Evolutionary conservation across 2,797 vertebrate species (phyloP), one percentile per base, ranked within the genome.

Genomic region (Gymnothorax reevesii): DNA sequence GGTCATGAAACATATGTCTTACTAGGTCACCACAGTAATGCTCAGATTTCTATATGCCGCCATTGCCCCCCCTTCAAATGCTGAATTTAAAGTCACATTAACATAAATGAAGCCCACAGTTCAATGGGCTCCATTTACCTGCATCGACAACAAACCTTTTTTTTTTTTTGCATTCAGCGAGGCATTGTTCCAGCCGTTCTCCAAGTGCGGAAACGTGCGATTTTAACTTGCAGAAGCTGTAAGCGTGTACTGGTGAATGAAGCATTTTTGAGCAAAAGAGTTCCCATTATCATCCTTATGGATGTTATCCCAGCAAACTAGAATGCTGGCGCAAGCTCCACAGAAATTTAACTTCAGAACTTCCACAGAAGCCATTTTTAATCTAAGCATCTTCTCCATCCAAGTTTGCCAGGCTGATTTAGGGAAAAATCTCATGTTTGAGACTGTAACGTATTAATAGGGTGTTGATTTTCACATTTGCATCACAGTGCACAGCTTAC

Each of bases 1-100:
- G 94, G 92, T 93, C 93, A 91, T 86, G 85, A 86, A 90, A 94
- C 33, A 94, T 93, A 93, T 94, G 95, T 94, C 90, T 75, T 84
- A 88, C 90, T 88, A 88, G 91, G 93, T 95, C 94, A 94, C 89
- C 88, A 82, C 84, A 84, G 87, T 86, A 92, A 87, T 90, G 88
- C 90, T 92, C 91, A 86, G 62, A 88, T 89, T 91, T 84, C 88
- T 42, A 42, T 42, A 2, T 42, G 1, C 2, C 33, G 33, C n/a
- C n/a, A 42, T 42, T 42, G 33, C 33, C 33, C 33, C 33, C 33
- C 33, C 33, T 42, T 42, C 33, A 42, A 42, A 2, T 2, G 33
- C 33, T 1, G 33, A 42, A 42, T 2, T 42, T 42, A 1, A 42
- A 42, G 33, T 42, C 33, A 42, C 33, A 42, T 42, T 42, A 42